Evolutionary conservation across 2,888 invertebrate genomes (phyloP).

Genomic region (Acleris literana): DNA sequence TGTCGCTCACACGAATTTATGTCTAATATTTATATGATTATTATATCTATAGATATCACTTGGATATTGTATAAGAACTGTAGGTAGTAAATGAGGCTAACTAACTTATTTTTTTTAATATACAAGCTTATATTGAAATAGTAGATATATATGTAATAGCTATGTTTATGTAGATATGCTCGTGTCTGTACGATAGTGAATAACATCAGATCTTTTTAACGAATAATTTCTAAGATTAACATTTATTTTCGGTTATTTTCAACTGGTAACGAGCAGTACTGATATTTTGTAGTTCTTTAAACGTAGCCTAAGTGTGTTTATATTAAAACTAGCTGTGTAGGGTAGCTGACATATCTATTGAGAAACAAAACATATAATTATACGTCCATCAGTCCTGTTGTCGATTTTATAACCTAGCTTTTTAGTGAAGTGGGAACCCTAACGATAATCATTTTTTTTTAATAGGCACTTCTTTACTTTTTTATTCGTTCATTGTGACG

Average conservation of each 20-base stretch:
- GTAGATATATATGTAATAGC: slow-evolving; percentile 40
- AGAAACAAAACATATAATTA: slow-evolving; percentile 43
- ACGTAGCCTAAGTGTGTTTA: slow-evolving; percentile 54
- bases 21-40: slow-evolving; percentile 29
- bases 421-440: slow-evolving; percentile 38
- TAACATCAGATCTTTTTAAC: slow-evolving; percentile 36
- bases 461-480: neutral
- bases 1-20: slow-evolving; percentile 21
- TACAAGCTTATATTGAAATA: slow-evolving; percentile 41
- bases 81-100: slow-evolving; percentile 50
- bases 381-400: slow-evolving; percentile 46
- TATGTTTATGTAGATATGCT: slow-evolving; percentile 54
- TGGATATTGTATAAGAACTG: slow-evolving; percentile 31
- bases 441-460: slow-evolving; percentile 7
- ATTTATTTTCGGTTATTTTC: slow-evolving; percentile 38
- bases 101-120: slow-evolving; percentile 56
- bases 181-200: slow-evolving; percentile 53
- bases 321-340: slow-evolving; percentile 49
- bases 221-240: slow-evolving; percentile 22
- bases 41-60: slow-evolving; percentile 31
- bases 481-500: no score
- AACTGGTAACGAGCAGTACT: slow-evolving; percentile 59
- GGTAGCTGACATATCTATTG: slow-evolving; percentile 56
- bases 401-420: slow-evolving; percentile 41
- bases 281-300: slow-evolving; percentile 49